Percentiles rank a stretch among this genome's conserved stretches.
Evolutionary conservation across 1,140 invertebrate genomes (phyloP).

Genomic region (Spodoptera frugiperda): DNA sequence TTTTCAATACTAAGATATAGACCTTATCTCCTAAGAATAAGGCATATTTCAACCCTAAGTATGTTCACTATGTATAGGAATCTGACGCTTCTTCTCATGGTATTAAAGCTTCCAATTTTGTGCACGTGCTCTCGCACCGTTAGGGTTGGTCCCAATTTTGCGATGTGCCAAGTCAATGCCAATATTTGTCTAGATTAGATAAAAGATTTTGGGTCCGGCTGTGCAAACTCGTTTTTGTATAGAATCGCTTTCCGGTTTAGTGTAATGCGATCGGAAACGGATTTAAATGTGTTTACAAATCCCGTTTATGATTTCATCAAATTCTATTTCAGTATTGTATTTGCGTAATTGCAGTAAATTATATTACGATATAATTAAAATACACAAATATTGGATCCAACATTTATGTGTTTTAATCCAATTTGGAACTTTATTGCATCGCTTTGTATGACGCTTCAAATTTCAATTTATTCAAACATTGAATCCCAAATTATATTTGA

Average conservation of each 20-base stretch:
- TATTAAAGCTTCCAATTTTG: slow-evolving; percentile 47
- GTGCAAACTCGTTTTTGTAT: slow-evolving; percentile 46
- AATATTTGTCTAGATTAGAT: slow-evolving; percentile 68
- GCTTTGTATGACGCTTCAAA: neutral
- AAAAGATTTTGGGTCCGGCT: slow-evolving; percentile 56
- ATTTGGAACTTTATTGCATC: slow-evolving; percentile 1
- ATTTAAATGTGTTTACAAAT: slow-evolving; percentile 35
- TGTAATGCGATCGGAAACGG: slow-evolving; percentile 40
- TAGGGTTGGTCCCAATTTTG: slow-evolving; percentile 51
- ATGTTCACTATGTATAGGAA: slow-evolving; percentile 38
- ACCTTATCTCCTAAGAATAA: slow-evolving; percentile 58
- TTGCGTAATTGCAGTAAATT: neutral
- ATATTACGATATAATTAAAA: neutral
- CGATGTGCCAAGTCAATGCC: slow-evolving; percentile 55
- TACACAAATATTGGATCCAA: slow-evolving; percentile 12
- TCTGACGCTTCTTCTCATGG: slow-evolving; percentile 46
- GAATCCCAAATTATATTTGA: too few species aligned
- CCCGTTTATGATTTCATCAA: slow-evolving; percentile 30
- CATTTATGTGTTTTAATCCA: slow-evolving; percentile 32
- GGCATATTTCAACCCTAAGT: slow-evolving; percentile 41
- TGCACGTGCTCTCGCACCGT: slow-evolving; percentile 6
- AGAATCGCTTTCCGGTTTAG: slow-evolving; percentile 50
- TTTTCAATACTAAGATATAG: slow-evolving; percentile 51
- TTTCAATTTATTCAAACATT: neutral
- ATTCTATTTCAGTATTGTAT: neutral